Conservation (phyloP, 64 coral and sea anemone genomes). For the Montipora sp. region DNA sequence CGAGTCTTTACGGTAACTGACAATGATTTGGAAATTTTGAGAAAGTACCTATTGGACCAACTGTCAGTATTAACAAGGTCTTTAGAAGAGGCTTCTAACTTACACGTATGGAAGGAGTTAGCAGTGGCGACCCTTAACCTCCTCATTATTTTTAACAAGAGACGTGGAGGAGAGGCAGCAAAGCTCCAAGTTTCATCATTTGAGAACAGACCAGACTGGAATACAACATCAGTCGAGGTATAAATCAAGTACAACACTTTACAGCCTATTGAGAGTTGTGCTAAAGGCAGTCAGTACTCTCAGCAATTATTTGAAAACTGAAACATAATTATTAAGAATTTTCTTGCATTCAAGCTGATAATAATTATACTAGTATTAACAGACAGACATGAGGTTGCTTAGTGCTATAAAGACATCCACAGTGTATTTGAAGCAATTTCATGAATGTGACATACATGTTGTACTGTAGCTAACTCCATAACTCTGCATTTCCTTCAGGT, state of each 20-base stretch:
- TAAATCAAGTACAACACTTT: conserved; percentile 8
- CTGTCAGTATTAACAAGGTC: not conserved
- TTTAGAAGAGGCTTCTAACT: not conserved
- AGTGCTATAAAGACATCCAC: no score
- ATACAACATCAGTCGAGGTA: not conserved
- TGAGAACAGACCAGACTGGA: conserved; percentile 18
- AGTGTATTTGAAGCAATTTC: no score
- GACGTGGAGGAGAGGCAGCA: conserved; percentile 51
- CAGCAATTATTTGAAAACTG: no score
- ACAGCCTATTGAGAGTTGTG: conserved; percentile 36
- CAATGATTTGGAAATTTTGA: conserved; percentile 29
- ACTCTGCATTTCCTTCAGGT: conserved; percentile 6
- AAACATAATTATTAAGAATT: no score
- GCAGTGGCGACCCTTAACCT: not conserved
- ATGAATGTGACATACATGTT: no score
- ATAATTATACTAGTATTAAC: no score
- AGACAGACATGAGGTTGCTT: no score
- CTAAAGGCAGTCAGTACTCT: conserved; percentile 27
- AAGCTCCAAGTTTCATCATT: conserved; percentile 22
- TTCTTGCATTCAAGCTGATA: no score
- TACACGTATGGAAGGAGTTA: not conserved
- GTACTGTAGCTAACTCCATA: no score
- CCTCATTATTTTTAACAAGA: not conserved
- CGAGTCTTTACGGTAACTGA: no score
- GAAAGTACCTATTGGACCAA: not conserved